phyloP scores from a whole-genome alignment of 2,888 invertebrate species.

The Epistrophella euchroma region DNA sequence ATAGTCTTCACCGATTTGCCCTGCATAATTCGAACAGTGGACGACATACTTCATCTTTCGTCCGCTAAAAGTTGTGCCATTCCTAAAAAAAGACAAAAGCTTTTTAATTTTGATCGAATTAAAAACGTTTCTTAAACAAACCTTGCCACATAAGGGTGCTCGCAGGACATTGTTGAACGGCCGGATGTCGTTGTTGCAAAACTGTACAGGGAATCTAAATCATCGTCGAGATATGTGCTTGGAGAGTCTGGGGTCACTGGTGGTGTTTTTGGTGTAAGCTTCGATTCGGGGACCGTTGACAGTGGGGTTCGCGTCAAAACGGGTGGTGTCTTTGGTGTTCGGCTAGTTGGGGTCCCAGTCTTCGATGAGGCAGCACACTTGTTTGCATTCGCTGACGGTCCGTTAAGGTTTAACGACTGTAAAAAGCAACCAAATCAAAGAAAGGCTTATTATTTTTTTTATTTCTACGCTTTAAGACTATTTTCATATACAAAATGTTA shows the following conservation, averaged over 20 bases:
- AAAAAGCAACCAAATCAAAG: conserved; percentile 70
- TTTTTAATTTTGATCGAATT: too few species aligned
- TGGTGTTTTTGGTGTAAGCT: conserved; percentile 85
- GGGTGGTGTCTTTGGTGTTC: conserved; percentile 73
- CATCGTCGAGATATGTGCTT: conserved; percentile 86
- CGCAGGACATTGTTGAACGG: conserved; percentile 88
- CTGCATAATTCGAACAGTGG: conserved; percentile 92
- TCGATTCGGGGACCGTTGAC: conserved; percentile 80
- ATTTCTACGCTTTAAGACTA: background rate
- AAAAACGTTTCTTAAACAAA: conserved; percentile 71
- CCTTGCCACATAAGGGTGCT: conserved; percentile 92
- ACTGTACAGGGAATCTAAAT: conserved; percentile 91
- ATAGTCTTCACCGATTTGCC: conserved; percentile 91
- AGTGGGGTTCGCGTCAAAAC: conserved; percentile 75
- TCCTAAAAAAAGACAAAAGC: conserved; percentile 81
- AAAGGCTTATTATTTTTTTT: conserved; percentile 53
- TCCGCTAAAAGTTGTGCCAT: conserved; percentile 89
- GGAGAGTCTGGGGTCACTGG: conserved; percentile 87
- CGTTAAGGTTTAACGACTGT: conserved; percentile 83
- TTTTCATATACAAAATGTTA: background rate
- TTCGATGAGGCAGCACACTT: conserved; percentile 75
- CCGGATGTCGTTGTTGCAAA: conserved; percentile 92
- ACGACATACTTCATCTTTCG: conserved; percentile 91
- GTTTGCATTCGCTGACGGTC: conserved; percentile 77
- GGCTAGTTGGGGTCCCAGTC: conserved; percentile 70